Conservation (phyloP, 1,140 invertebrate species). For the Medauroidea extradentata region DNA sequence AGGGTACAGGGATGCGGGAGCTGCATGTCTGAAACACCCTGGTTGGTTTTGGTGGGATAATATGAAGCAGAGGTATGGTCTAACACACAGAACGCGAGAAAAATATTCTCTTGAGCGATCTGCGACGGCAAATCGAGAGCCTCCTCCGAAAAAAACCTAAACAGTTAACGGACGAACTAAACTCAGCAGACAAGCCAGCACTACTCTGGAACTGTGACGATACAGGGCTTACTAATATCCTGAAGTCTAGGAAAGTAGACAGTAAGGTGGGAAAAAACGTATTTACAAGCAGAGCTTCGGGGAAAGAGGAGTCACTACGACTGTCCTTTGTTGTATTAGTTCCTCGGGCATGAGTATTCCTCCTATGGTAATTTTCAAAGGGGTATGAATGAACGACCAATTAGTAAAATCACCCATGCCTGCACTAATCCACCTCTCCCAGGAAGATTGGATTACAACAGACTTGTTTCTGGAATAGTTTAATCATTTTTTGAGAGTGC, state of each 20-base stretch:
- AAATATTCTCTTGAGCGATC: background rate
- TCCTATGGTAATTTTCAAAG: no score
- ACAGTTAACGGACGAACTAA: background rate
- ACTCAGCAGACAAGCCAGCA: background rate
- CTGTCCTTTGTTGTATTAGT: no score
- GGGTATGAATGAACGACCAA: background rate
- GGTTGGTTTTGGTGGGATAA: no score
- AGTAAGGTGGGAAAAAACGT: no score
- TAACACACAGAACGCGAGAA: background rate
- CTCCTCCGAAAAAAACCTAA: background rate
- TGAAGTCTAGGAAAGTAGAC: background rate
- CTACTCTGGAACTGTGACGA: background rate
- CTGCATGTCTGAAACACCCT: background rate
- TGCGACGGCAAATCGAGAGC: no score
- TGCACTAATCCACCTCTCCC: no score
- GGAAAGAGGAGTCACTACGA: no score
- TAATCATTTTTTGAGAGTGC: slow-evolving; percentile 26
- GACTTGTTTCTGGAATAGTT: slow-evolving; percentile 21
- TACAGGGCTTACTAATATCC: background rate
- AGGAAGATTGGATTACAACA: no score
- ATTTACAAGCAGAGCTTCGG: no score
- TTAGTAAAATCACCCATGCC: no score
- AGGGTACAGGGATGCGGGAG: background rate
- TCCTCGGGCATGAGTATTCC: no score
- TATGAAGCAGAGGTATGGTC: background rate